Percentiles rank a stretch among this genome's conserved stretches.
Conservation (phyloP, 2,797 vertebrate species). For the Clangula hyemalis region DNA sequence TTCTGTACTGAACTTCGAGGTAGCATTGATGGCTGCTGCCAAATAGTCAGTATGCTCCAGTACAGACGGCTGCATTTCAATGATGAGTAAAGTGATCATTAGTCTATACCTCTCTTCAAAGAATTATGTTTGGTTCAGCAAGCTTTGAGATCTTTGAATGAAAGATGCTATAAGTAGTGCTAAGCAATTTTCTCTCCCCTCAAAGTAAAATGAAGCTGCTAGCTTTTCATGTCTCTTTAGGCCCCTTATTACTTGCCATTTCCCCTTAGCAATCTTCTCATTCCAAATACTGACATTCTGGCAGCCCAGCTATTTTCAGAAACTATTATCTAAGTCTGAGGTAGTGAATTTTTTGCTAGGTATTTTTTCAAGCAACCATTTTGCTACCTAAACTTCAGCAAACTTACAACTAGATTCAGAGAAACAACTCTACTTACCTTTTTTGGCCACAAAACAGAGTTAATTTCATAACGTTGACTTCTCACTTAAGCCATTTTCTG, state of each 20-base stretch:
- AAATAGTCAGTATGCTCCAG: neutral
- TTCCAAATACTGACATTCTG: slow-evolving; percentile 31
- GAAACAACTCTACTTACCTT: neutral
- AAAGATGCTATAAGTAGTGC: slow-evolving; percentile 54
- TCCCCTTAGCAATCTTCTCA: slow-evolving; percentile 54
- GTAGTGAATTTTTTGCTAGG: neutral
- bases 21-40: neutral
- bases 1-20: fast-evolving
- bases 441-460: neutral
- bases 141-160: slow-evolving; percentile 59
- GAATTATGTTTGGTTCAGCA: slow-evolving; percentile 66
- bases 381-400: neutral
- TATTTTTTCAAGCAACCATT: slow-evolving; percentile 40
- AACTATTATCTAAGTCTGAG: slow-evolving; percentile 54
- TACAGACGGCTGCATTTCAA: neutral
- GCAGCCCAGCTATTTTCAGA: slow-evolving; percentile 49
- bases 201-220: slow-evolving; percentile 46
- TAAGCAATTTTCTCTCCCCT: slow-evolving; percentile 66
- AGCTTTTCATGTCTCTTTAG: slow-evolving; percentile 66
- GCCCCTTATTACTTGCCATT: slow-evolving; percentile 63
- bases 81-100: slow-evolving; percentile 36
- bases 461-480: neutral
- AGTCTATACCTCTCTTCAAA: slow-evolving; percentile 46
- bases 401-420: neutral
- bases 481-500: neutral